A percentile compares a stretch with the other conserved stretches of the same genome.
These are phyloP conservation scores for Psilopogon haemacephalus DNA, from an alignment of 2,113 vertebrate genomes.

Conservation along the genomic window DNA sequence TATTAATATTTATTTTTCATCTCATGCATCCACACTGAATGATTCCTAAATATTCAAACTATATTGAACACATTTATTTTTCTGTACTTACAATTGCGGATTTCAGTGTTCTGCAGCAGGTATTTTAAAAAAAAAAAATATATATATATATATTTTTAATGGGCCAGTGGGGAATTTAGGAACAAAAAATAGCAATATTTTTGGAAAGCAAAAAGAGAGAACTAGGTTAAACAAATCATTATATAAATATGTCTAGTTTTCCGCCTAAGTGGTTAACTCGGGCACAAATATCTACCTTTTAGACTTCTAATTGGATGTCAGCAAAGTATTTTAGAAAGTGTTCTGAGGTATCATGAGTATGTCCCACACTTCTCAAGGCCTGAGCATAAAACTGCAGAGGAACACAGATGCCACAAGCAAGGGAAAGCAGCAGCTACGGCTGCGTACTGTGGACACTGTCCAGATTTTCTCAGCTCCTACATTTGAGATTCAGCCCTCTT, in stretches of 20 bases:
- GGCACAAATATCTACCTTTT: neutral
- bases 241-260: neutral
- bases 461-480: neutral
- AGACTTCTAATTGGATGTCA: neutral
- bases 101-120: neutral
- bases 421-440: neutral
- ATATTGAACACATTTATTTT: neutral
- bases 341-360: neutral
- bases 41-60: neutral
- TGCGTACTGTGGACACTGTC: neutral
- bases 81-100: neutral
- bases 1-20: neutral
- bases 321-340: neutral
- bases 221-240: neutral
- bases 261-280: neutral
- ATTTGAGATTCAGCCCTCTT: neutral
- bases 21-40: neutral
- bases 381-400: neutral
- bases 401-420: neutral
- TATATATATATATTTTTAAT: neutral
- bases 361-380: neutral
- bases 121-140: neutral
- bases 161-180: neutral
- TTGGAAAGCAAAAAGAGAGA: neutral
- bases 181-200: neutral